These are phyloP conservation scores for Pemphigus obesinymphae DNA, from an alignment of 1,140 invertebrate species.

Conservation along the genomic window DNA sequence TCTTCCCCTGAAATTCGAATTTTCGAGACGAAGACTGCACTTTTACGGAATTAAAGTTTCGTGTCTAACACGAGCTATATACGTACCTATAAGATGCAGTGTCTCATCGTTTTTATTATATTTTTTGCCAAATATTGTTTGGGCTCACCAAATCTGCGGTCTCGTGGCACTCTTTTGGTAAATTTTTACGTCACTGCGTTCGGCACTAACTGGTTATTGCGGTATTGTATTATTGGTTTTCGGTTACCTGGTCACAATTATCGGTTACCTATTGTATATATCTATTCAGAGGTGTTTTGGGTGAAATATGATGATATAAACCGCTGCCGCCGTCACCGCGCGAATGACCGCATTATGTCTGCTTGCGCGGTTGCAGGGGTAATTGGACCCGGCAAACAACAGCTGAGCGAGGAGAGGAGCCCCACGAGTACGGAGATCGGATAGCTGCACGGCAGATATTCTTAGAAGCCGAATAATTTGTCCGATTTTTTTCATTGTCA, in stretches of 20 bases:
- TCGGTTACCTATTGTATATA: not conserved
- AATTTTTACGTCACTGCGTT: too few species aligned
- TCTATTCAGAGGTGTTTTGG: not conserved
- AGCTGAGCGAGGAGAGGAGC: not conserved
- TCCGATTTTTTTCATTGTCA: not conserved
- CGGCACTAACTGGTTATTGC: not conserved
- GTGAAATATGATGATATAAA: slow-evolving; percentile 16
- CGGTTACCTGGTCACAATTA: slow-evolving; percentile 36
- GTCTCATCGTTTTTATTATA: too few species aligned
- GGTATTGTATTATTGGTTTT: not conserved
- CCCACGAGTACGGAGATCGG: not conserved
- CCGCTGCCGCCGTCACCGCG: not conserved
- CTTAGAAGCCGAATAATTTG: slow-evolving; percentile 5
- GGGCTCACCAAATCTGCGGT: too few species aligned
- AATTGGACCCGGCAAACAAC: slow-evolving; percentile 9
- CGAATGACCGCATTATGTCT: slow-evolving; percentile 18
- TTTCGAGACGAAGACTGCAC: too few species aligned
- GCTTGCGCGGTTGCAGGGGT: not conserved
- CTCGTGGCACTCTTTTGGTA: too few species aligned
- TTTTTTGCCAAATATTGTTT: too few species aligned
- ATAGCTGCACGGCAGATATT: not conserved
- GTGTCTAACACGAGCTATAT: too few species aligned
- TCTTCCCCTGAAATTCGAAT: too few species aligned
- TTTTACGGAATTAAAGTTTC: too few species aligned
- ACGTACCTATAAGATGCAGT: too few species aligned